Base-by-base conservation (phyloP, 2,113 vertebrate genomes). In the Heptranchias perlo region DNA sequence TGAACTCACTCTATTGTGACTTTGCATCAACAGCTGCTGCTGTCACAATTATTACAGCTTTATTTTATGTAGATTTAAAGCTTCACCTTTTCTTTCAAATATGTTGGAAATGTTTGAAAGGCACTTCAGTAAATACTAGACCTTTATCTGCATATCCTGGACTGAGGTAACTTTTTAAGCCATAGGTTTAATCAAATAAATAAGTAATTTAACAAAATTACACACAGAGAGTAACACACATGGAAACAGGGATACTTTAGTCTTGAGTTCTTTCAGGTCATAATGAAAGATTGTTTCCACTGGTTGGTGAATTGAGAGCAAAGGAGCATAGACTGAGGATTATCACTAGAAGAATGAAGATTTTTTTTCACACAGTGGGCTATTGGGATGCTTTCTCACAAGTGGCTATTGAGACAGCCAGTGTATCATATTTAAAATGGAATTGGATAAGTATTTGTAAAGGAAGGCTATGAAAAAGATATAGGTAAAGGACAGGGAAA, bases 1-100 rank as follows among this genome's bases (percentile, higher is more conserved):
- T 95, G 62, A 95, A 95, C 65, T 69, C 62, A 95, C 47, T 69
- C 94, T 67, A 69, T 69, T 69, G 94, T 52, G 64, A 69, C 62
- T 95, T 47, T 69, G 65, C 94, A 73, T 73, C 35, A 62, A 62
- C 89, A 93, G 89, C 89, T 93, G 87, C 87, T 58, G 39, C 89
- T 64, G 44, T 52, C 25, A 69, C 94, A 35, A 95, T 95, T 47
- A 25, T 47, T 49, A 14, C 65, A 95, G 65, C 64, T 23, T 93
- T 18, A 47, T 49, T 52, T 69, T 31, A 52, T 52, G 44, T 31
- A 52, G 64, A 13, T 95, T 73, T 61, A 94, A 94, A 64, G 61
- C 14, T 61, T 62, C 16, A 28, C 25, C 94, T 69, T 69, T 95
- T 95, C 25, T 95, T 69, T 49, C 65, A 67, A 31, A 67, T 52